Evolutionary conservation across 2,888 invertebrate species (phyloP), one percentile per base, ranked within the genome.

Genomic region (Venustoraphidia nigricollis): DNA sequence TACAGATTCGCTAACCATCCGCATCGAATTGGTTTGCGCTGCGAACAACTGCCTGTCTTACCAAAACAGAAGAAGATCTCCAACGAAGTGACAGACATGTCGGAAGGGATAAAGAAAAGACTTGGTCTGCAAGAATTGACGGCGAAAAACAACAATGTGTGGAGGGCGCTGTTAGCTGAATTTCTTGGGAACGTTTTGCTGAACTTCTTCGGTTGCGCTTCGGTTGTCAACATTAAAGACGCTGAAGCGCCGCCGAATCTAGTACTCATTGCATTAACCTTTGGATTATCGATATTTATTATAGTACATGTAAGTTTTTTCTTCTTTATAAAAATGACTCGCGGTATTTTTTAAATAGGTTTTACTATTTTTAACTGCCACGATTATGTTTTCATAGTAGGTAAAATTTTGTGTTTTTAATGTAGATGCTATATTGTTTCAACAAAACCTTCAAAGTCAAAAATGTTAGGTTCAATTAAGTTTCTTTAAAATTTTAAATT

Each of bases 151-250:
- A 62, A 67, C 9, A 69, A 70, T n/a, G 71, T 94, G 50, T 86
- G 86, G 77, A 83, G 82, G 58, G 84, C 90, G 0, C 69, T 93
- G 17, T 66, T 89, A 9, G 93, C 89, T 1, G 95, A 95, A 66
- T 88, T 91, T 58, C 62, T 94, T 9, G 94, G 92, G 35, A 92
- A 85, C 53, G 67, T 91, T 53, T 71, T 94, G 45, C 72, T 95
- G 57, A 92, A 92, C 62, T 81, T 93, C 65, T 86, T 94, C 58
- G 93, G 90, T 4, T 92, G 92, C 63, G 90, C 89, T 6, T 77
- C 90, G 9, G 80, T 81, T 57, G 70, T 82, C 48, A 74, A 75
- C 58, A 67, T 78, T 48, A 66, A 62, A 44, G 67, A 71, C 11
- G 50, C 59, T 44, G 34, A 35, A 11, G 48, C 44, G 6, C 51